phyloP scores from a whole-genome alignment of 2,797 vertebrate species.

The Sebastes kiyomatsui region DNA sequence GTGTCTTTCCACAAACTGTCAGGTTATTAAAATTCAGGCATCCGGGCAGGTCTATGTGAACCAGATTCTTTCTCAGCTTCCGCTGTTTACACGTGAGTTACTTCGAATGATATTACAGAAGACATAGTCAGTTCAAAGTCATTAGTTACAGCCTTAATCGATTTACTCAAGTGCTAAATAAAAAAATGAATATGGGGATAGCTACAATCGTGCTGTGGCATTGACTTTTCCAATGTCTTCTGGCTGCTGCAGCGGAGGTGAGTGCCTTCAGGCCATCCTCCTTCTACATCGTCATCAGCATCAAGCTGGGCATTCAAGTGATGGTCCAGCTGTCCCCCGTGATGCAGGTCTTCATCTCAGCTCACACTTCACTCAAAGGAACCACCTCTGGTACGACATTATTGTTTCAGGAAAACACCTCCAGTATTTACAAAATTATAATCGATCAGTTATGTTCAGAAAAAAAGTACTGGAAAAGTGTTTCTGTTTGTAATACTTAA shows the following conservation, averaged over 20 bases:
- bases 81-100: slow-evolving; percentile 75
- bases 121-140: background rate
- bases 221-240: background rate
- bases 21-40: slow-evolving; percentile 72
- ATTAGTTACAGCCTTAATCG: background rate
- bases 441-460: background rate
- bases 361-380: slow-evolving; percentile 73
- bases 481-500: background rate
- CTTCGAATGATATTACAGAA: background rate
- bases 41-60: slow-evolving; percentile 77
- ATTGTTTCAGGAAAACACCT: background rate
- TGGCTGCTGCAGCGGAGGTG: slow-evolving; percentile 70
- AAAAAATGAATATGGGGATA: background rate
- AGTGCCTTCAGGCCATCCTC: slow-evolving; percentile 85
- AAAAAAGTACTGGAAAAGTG: background rate
- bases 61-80: slow-evolving; percentile 71
- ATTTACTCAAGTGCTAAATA: background rate
- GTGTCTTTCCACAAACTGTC: slow-evolving; percentile 16
- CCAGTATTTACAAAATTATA: background rate
- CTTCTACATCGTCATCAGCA: slow-evolving; percentile 84
- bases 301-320: slow-evolving; percentile 79
- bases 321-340: slow-evolving; percentile 85
- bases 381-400: slow-evolving; percentile 84
- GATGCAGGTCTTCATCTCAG: slow-evolving; percentile 87
- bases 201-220: background rate